A percentile compares a stretch with the other conserved stretches of the same genome.
phyloP scores from a whole-genome alignment of 23 tunicate species.

The Botrylloides violaceus region DNA sequence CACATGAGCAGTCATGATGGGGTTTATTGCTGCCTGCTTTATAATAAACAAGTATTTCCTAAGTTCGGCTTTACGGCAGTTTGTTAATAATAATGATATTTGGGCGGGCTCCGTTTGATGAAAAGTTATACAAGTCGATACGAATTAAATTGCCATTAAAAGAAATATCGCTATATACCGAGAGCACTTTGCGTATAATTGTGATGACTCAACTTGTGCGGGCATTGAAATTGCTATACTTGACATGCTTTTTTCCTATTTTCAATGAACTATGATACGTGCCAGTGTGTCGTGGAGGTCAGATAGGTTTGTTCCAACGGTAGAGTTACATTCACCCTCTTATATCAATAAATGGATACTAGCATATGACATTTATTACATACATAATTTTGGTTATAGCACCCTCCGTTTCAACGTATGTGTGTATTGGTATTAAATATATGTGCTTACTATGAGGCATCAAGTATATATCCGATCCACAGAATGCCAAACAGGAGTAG shows the following conservation, averaged over 20 bases:
- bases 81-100: background rate
- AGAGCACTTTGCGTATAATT: background rate
- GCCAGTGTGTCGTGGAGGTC: background rate
- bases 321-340: background rate
- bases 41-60: background rate
- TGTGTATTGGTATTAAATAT: no score
- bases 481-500: no score
- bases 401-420: no score
- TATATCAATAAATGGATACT: background rate
- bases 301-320: background rate
- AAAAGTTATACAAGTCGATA: background rate
- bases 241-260: background rate
- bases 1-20: background rate
- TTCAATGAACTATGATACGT: background rate
- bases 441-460: no score
- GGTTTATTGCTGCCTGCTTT: background rate
- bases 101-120: background rate
- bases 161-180: background rate
- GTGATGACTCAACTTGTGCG: background rate
- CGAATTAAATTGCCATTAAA: background rate
- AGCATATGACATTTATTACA: no score
- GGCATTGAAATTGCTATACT: conserved; percentile 1
- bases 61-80: background rate
- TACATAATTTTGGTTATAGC: no score
- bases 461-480: no score